Conservation (phyloP, 2,797 vertebrate genomes). For the Periophthalmus magnuspinnatus region DNA sequence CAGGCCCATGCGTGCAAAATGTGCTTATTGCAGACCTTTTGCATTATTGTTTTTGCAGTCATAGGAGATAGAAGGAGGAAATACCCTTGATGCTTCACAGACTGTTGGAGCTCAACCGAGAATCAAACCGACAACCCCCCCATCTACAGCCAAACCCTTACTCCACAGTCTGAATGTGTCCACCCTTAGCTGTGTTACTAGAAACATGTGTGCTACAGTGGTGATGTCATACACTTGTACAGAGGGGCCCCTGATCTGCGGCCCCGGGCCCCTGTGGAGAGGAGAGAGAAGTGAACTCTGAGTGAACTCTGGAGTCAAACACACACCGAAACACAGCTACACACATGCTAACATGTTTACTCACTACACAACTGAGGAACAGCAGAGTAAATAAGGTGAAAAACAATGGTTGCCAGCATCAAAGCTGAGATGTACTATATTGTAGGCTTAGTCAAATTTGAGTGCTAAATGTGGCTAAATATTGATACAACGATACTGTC, state of each 20-base stretch:
- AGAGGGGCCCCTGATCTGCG: background rate
- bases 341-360: slow-evolving; percentile 4
- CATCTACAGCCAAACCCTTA: too few relatives aligned
- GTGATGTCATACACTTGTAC: background rate
- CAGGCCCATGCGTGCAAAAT: too few relatives aligned
- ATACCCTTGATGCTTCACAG: too few relatives aligned
- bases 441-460: background rate
- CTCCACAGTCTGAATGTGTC: background rate
- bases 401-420: background rate
- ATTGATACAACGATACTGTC: too few relatives aligned
- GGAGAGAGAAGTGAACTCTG: slow-evolving; percentile 1
- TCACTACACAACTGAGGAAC: background rate
- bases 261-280: background rate
- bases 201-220: background rate
- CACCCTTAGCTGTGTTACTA: background rate
- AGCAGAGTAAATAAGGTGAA: background rate
- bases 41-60: too few relatives aligned
- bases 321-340: background rate
- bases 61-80: too few relatives aligned
- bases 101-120: too few relatives aligned
- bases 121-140: too few relatives aligned
- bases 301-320: background rate
- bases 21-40: too few relatives aligned
- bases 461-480: too few relatives aligned
- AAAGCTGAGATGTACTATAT: background rate